These are phyloP conservation scores for Azemiops feae DNA, from an alignment of 2,113 vertebrate genomes.

Conservation along the genomic window DNA sequence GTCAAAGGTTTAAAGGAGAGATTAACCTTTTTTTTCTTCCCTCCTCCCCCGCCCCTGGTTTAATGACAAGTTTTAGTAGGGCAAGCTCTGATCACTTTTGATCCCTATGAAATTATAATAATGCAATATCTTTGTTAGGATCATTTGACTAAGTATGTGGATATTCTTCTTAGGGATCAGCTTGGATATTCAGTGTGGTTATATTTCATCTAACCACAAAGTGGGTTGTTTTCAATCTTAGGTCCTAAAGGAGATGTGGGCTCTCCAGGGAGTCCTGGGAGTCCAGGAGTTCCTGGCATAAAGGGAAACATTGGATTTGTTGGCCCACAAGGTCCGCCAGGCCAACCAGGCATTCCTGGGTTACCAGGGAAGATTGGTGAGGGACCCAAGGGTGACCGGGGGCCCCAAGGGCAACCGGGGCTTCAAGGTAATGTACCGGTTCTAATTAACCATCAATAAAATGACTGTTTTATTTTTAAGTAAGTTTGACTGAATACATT, in stretches of 20 bases:
- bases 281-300: slow-evolving; percentile 83
- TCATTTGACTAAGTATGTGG: not conserved
- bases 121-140: not conserved
- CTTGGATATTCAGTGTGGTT: not conserved
- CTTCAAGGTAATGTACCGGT: slow-evolving; percentile 74
- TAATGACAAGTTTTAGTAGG: not conserved
- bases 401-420: slow-evolving; percentile 79
- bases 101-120: not conserved
- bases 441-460: not conserved
- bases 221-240: slow-evolving; percentile 51
- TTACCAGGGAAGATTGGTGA: slow-evolving; percentile 75
- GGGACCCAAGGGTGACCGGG: slow-evolving; percentile 91
- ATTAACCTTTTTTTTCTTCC: not conserved
- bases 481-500: not conserved
- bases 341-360: slow-evolving; percentile 82
- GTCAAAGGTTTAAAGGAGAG: not conserved
- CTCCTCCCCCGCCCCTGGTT: not conserved
- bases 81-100: not conserved
- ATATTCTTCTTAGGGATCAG: not conserved
- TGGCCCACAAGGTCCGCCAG: slow-evolving; percentile 77
- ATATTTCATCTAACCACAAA: slow-evolving; percentile 31
- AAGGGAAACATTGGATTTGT: slow-evolving; percentile 87
- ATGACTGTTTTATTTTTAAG: not conserved
- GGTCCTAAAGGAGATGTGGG: slow-evolving; percentile 87
- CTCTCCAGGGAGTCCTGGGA: slow-evolving; percentile 87